Percentiles rank a stretch among this genome's conserved stretches.
Conservation (phyloP, 2,113 vertebrate species). For the Mystacornis crossleyi region DNA sequence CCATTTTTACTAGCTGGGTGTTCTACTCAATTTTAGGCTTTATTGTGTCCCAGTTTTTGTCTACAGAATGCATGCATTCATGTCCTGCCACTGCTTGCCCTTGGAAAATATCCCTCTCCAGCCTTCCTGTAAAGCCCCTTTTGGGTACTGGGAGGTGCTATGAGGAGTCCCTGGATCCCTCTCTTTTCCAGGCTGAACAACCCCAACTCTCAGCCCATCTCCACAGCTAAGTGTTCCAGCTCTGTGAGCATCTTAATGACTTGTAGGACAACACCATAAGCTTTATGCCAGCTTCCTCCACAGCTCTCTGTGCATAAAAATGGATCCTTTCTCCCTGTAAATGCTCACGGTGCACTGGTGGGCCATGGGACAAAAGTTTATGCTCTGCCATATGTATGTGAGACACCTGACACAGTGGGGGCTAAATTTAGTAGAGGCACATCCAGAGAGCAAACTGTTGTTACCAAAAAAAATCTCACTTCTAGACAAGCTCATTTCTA, state of each 20-base stretch:
- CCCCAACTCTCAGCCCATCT: not conserved
- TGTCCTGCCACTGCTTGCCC: not conserved
- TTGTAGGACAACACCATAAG: not conserved
- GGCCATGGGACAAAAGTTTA: not conserved
- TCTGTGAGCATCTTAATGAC: too few relatives aligned
- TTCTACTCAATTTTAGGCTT: not conserved
- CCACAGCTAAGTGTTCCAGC: not conserved
- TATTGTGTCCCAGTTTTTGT: not conserved
- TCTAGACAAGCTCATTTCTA: not conserved
- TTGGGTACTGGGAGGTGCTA: not conserved
- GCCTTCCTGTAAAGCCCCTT: not conserved
- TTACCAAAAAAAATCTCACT: not conserved
- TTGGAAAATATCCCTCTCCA: not conserved
- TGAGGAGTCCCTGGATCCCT: not conserved
- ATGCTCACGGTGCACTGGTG: fast-evolving
- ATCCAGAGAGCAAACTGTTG: not conserved
- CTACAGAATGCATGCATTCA: not conserved
- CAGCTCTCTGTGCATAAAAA: not conserved
- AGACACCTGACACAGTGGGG: not conserved
- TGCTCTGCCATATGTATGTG: not conserved
- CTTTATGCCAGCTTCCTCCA: not conserved
- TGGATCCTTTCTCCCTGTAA: not conserved
- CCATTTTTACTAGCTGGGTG: not conserved
- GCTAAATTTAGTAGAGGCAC: not conserved
- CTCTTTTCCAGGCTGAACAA: not conserved